These are phyloP conservation scores for Hylaeus anthracinus DNA, from an alignment of 1,140 invertebrate genomes.

Conservation along the genomic window DNA sequence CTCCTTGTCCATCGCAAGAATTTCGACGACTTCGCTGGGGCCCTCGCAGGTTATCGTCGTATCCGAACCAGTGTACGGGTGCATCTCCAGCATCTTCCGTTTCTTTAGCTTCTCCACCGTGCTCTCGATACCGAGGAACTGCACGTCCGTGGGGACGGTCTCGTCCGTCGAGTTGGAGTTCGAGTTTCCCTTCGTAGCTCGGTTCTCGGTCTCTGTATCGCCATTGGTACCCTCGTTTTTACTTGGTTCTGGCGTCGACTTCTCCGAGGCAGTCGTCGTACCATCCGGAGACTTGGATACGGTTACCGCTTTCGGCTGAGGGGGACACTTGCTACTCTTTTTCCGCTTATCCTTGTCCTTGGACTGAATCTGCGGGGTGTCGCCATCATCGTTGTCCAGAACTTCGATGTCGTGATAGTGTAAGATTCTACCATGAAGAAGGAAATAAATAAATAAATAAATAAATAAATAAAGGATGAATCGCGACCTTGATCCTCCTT, in stretches of 20 bases:
- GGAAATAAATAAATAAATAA: slow-evolving; percentile 2
- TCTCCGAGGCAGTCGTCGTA: slow-evolving; percentile 59
- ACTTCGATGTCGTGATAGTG: slow-evolving; percentile 86
- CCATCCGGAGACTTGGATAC: slow-evolving; percentile 69
- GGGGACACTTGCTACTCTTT: slow-evolving; percentile 77
- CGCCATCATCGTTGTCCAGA: slow-evolving; percentile 83
- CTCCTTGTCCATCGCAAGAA: slow-evolving; percentile 79
- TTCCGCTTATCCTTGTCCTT: slow-evolving; percentile 81
- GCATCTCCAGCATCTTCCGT: slow-evolving; percentile 72
- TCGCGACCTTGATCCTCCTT: no score
- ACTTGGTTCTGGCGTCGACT: slow-evolving; percentile 68
- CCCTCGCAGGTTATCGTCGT: slow-evolving; percentile 35
- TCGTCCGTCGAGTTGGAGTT: slow-evolving; percentile 21
- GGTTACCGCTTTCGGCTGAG: slow-evolving; percentile 49
- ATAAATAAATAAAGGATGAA: no score
- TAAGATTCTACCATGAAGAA: slow-evolving; percentile 81
- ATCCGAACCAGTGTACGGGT: slow-evolving; percentile 21
- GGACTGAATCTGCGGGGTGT: slow-evolving; percentile 71
- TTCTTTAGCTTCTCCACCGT: slow-evolving; percentile 78
- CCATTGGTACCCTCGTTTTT: slow-evolving; percentile 57
- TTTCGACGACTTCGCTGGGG: slow-evolving; percentile 73
- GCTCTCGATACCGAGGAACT: slow-evolving; percentile 72
- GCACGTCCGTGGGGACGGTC: slow-evolving; percentile 41
- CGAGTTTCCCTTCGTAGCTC: slow-evolving; percentile 2
- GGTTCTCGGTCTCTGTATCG: slow-evolving; percentile 55